Evolutionary conservation across 2,113 vertebrate genomes (phyloP).

Genomic region (Zingel zingel): DNA sequence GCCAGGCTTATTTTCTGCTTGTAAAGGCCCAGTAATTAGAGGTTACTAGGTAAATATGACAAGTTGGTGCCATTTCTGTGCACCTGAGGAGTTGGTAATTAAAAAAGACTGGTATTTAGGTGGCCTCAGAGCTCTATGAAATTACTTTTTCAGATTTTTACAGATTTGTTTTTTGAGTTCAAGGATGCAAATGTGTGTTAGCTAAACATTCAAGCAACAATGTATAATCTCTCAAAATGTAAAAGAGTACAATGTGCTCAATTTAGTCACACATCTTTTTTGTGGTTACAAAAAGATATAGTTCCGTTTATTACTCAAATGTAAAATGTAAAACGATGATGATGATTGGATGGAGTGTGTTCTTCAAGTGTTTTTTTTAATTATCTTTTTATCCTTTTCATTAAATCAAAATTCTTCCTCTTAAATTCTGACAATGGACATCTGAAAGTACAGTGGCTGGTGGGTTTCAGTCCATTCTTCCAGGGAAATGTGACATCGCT

Average conservation of each 20-base stretch:
- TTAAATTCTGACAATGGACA: not conserved
- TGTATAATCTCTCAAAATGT: not conserved
- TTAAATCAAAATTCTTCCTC: not conserved
- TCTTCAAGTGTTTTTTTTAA: not conserved
- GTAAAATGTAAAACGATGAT: not conserved
- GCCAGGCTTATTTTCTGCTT: conserved; percentile 58
- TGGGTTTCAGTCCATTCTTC: not conserved
- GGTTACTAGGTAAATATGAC: conserved; percentile 39
- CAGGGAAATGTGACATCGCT: not conserved
- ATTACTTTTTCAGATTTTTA: not conserved
- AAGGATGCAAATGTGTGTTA: not conserved
- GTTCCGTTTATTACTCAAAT: not conserved
- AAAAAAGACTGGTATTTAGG: conserved; percentile 12
- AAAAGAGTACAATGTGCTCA: not conserved
- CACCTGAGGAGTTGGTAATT: conserved; percentile 36
- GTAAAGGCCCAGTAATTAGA: conserved; percentile 58
- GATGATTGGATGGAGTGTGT: not conserved
- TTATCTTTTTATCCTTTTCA: not conserved
- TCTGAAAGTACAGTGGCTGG: not conserved
- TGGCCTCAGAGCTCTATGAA: not conserved
- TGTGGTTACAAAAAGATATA: not conserved
- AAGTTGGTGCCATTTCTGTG: conserved; percentile 24
- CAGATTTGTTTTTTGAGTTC: not conserved
- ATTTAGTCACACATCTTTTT: not conserved
- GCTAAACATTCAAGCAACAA: not conserved